Base-by-base conservation (phyloP, 1,140 invertebrate species). In the Leptonema lineaticorne region DNA sequence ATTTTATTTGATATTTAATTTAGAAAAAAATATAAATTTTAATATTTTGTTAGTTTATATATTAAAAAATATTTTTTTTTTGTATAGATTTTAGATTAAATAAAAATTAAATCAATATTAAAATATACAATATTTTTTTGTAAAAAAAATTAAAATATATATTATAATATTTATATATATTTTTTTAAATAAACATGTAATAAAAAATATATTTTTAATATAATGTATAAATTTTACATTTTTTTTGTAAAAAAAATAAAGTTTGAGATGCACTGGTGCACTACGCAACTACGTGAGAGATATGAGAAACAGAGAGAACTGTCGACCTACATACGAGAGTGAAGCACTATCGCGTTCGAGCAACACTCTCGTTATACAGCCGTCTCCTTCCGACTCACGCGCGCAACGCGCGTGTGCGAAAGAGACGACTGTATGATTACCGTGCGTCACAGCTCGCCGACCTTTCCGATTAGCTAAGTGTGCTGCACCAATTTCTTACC, bases 251-350 rank as follows among this genome's bases (percentile, higher is more conserved):
- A 2, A 4, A 2, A 53, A 53, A 24, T 26, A 26, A 26, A 18
- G 24, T 53, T 53, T 53, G 50, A 24, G 50, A 53, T 53, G 50
- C 50, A 53, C 11, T 53, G 50, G 50, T 53, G 50, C 50, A 53
- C 50, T 22, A 53, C 50, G 20, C 50, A 26, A 26, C 50, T 48
- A 53, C 50, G 50, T 26, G 50, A 53, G 20, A 53, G 50, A 53
- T 53, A 53, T 24, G 50, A 53, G 50, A 53, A 53, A 53, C 50
- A 53, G 50, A 53, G n/a, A n/a, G 50, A 53, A 53, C 27, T 53
- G 50, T 20, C 50, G 50, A 53, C 50, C 50, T 53, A 53, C 50
- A 53, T 53, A 53, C 50, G 50, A n/a, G 50, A 53, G 22, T 24
- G 37, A 11, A 53, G 22, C 50, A 53, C 22, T 33, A 14, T 9